A percentile compares a stretch with the other conserved stretches of the same genome.
Conservation (phyloP, 2,797 vertebrate genomes). For the Gallinago solitaria region DNA sequence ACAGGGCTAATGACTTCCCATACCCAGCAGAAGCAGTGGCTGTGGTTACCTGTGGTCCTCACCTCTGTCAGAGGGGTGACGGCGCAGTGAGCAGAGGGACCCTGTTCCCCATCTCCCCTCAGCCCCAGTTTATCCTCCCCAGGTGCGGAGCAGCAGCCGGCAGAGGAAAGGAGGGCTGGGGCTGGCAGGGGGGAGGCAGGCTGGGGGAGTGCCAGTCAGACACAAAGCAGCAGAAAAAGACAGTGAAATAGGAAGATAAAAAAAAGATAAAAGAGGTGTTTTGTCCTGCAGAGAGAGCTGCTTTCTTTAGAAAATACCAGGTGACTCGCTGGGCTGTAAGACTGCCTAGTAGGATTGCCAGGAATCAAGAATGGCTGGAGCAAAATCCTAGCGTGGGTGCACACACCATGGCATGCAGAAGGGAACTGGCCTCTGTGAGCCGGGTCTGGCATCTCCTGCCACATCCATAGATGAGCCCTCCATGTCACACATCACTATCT, state of each 20-base stretch:
- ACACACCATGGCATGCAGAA: rapidly evolving
- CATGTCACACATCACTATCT: rapidly evolving
- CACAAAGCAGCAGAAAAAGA: neutral
- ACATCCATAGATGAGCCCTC: rapidly evolving
- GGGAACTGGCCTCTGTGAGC: neutral
- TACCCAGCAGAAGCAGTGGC: neutral
- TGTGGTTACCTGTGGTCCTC: neutral
- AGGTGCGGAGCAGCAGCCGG: neutral
- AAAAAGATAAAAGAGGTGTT: neutral
- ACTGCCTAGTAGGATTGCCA: neutral
- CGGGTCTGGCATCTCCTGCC: neutral
- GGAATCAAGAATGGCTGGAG: neutral
- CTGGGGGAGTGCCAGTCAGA: rapidly evolving
- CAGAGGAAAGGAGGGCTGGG: neutral
- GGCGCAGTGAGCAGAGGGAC: rapidly evolving
- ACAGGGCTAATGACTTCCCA: neutral
- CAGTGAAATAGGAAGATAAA: neutral
- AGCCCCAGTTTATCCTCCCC: neutral
- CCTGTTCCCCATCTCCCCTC: neutral
- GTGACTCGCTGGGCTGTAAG: rapidly evolving
- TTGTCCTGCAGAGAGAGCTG: neutral
- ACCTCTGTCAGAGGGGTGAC: rapidly evolving
- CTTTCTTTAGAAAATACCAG: constrained; percentile 2
- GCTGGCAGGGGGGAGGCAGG: neutral
- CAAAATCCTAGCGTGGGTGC: neutral